Conservation (phyloP, 2,113 vertebrate species). For the Larimichthys crocea region DNA sequence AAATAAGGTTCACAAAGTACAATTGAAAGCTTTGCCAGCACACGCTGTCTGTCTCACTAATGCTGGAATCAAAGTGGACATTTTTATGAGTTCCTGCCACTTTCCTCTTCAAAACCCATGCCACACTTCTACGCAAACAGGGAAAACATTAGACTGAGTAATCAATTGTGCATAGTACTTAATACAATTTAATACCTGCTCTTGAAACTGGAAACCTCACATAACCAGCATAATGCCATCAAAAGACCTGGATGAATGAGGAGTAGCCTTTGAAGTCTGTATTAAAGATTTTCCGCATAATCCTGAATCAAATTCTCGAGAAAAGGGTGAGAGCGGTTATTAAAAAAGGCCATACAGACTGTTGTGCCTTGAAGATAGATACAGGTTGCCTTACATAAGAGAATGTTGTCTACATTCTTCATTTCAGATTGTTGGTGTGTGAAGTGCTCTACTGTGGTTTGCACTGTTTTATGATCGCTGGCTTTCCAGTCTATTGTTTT, state of each 20-base stretch:
- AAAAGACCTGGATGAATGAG: conserved; percentile 53
- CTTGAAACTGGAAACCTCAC: conserved; percentile 55
- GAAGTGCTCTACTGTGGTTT: conserved; percentile 32
- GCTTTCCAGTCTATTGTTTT: conserved; percentile 21
- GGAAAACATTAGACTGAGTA: conserved; percentile 29
- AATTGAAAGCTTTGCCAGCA: background rate
- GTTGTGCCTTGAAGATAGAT: conserved; percentile 32
- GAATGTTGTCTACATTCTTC: conserved; percentile 21
- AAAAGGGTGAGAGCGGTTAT: conserved; percentile 40
- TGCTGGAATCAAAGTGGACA: conserved; percentile 1
- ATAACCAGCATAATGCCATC: conserved; percentile 48
- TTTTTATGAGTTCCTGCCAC: conserved; percentile 17
- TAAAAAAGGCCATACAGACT: conserved; percentile 30
- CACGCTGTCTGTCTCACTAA: background rate
- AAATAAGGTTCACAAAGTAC: conserved; percentile 9
- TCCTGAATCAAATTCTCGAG: conserved; percentile 47
- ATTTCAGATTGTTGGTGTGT: conserved; percentile 47
- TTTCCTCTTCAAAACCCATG: conserved; percentile 19
- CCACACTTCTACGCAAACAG: conserved; percentile 29
- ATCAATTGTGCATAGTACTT: conserved; percentile 35
- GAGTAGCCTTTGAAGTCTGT: conserved; percentile 55
- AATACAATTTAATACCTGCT: conserved; percentile 45
- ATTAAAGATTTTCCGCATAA: conserved; percentile 48
- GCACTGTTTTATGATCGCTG: background rate
- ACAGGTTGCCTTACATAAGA: conserved; percentile 31